Base-by-base conservation (phyloP, 1,140 invertebrate genomes). In the Venturia canescens region DNA sequence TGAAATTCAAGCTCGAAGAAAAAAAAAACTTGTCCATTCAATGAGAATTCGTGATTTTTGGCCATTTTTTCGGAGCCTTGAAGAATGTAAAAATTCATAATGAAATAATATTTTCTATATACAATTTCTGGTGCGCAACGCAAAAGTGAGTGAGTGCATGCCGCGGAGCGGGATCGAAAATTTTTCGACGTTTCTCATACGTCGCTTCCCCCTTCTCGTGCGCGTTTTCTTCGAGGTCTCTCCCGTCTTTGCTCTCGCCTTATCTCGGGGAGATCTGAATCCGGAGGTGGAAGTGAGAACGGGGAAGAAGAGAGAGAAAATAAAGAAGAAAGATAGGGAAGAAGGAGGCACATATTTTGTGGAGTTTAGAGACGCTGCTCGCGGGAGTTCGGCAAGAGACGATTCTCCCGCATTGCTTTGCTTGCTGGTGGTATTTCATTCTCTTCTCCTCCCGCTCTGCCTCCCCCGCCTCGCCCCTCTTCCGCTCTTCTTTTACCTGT, bases 311-410 rank as follows among this genome's bases (percentile, higher is more conserved):
- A 69, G 48, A 71, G 38, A 70, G 23, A 6, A 63, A 74, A 72
- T 26, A 80, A 48, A 69, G 38, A 80, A 66, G 63, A 79, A 74
- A 21, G 34, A 38, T 1, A 38, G 0, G 71, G 77, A 80, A 75
- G 60, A 29, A 75, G 26, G 66, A 66, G 53, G 69, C 48, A 75
- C 60, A 79, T 82, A 78, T 82, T 82, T 78, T 79, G 67, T 82
- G 66, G 34, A 82, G 70, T 82, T 82, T 82, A 82, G 80, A 78
- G 80, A 18, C 57, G n/a, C n/a, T n/a, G n/a, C n/a, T n/a, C n/a
- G n/a, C 80, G 70, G 23, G 60, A 63, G 60, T 26, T 26, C 4
- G 60, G 60, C 9, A 63, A 63, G 60, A 26, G 60, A 23, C n/a
- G 66, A 60, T 74, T 16, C 34, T 23, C 80, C 38, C 67, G 27